Conservation (phyloP, 2,888 invertebrate species). For the Cerastis leucographa region DNA sequence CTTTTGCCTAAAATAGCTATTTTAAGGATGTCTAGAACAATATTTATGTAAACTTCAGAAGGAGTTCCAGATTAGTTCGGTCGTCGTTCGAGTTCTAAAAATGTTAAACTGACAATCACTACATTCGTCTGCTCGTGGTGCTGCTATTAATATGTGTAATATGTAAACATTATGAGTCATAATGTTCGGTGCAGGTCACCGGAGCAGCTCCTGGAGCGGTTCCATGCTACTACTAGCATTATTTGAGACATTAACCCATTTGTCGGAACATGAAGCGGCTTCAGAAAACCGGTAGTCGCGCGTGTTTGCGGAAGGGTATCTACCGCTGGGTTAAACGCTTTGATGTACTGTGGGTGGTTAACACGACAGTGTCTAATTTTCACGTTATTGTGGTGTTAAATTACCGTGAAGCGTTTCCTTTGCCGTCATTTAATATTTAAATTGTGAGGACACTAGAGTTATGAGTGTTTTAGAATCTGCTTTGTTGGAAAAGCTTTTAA, state of each 20-base stretch:
- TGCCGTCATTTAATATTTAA: not conserved
- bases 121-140: slow-evolving; percentile 7
- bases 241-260: slow-evolving; percentile 85
- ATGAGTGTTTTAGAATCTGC: not conserved
- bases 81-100: slow-evolving; percentile 50
- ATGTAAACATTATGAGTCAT: slow-evolving; percentile 81
- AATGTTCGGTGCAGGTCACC: slow-evolving; percentile 76
- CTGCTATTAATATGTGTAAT: slow-evolving; percentile 54
- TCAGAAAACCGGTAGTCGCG: slow-evolving; percentile 73
- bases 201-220: slow-evolving; percentile 74
- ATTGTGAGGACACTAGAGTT: not conserved
- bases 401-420: slow-evolving; percentile 17
- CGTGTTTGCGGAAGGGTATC: slow-evolving; percentile 79
- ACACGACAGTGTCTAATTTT: slow-evolving; percentile 10
- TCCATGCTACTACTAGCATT: slow-evolving; percentile 77
- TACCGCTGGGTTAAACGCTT: slow-evolving; percentile 17
- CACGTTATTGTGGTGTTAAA: slow-evolving; percentile 30
- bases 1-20: slow-evolving; percentile 46
- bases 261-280: slow-evolving; percentile 76
- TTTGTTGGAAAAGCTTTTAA: not conserved
- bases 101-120: slow-evolving; percentile 46
- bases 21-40: slow-evolving; percentile 52
- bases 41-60: slow-evolving; percentile 48
- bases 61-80: slow-evolving; percentile 42
- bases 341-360: slow-evolving; percentile 34